Conservation (phyloP, 2,113 vertebrate genomes). For the Lontra canadensis region DNA sequence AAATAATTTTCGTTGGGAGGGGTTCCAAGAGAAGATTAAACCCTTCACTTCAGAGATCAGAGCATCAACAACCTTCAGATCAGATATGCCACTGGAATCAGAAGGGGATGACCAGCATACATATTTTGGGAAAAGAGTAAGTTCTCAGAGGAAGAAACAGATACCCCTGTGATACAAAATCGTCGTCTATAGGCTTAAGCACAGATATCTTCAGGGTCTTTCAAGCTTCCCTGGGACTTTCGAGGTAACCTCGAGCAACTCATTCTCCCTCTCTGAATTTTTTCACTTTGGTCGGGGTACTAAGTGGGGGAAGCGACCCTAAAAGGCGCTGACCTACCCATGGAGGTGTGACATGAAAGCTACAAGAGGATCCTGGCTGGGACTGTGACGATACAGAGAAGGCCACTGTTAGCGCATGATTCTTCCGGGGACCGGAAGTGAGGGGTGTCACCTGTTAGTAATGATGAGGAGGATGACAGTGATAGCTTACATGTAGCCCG, state of each 20-base stretch:
- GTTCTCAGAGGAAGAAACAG: not conserved
- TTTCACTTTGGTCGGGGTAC: not conserved
- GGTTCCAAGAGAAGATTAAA: constrained; percentile 80
- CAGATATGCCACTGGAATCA: constrained; percentile 37
- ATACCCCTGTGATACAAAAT: not conserved
- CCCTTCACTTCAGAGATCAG: constrained; percentile 69
- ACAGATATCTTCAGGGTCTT: not conserved
- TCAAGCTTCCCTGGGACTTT: not conserved
- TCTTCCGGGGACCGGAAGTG: not conserved
- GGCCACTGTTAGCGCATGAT: not conserved
- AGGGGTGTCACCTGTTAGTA: not conserved
- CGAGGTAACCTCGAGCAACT: not conserved
- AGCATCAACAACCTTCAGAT: constrained; percentile 68
- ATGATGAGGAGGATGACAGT: not conserved
- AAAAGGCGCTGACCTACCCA: not conserved
- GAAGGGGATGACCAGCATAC: constrained; percentile 15
- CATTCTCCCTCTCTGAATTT: not conserved
- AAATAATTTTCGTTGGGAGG: constrained; percentile 78
- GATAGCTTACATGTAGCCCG: not conserved
- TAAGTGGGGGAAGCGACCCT: not conserved
- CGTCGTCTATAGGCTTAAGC: not conserved
- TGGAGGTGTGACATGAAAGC: not conserved
- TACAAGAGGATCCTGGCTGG: not conserved
- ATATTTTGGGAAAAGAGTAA: constrained; percentile 9
- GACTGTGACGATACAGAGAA: not conserved